These are phyloP conservation scores for Heteractis magnifica DNA, from an alignment of 92 coral and sea anemone genomes.

Conservation along the genomic window DNA sequence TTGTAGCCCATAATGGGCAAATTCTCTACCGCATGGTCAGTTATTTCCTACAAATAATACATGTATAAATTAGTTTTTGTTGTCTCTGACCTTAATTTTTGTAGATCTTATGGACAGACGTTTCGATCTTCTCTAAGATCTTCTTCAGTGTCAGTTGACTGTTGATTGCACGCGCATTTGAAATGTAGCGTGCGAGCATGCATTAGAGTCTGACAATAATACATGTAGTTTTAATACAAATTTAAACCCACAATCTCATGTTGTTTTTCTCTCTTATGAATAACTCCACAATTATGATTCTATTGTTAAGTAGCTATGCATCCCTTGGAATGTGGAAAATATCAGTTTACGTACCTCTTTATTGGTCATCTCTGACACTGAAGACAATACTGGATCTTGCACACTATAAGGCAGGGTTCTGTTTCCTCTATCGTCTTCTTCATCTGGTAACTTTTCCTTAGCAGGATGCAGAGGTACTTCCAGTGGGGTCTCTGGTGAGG, in stretches of 20 bases:
- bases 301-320: not conserved
- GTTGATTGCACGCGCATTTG: no score
- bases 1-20: not conserved
- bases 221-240: no score
- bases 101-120: no score
- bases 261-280: no score
- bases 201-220: no score
- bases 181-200: no score
- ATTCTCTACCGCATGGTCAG: not conserved
- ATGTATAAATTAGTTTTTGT: no score
- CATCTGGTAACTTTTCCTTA: not conserved
- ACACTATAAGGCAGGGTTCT: not conserved
- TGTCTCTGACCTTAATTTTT: no score
- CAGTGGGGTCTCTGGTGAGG: constrained; percentile 39
- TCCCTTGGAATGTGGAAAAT: not conserved
- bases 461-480: constrained; percentile 14
- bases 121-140: no score
- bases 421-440: not conserved
- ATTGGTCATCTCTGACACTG: not conserved
- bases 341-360: not conserved
- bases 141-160: no score
- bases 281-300: no score
- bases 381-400: not conserved
- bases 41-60: not conserved
- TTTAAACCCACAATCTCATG: no score